phyloP scores from a whole-genome alignment of 2,113 vertebrate species.

The Thomomys bottae region DNA sequence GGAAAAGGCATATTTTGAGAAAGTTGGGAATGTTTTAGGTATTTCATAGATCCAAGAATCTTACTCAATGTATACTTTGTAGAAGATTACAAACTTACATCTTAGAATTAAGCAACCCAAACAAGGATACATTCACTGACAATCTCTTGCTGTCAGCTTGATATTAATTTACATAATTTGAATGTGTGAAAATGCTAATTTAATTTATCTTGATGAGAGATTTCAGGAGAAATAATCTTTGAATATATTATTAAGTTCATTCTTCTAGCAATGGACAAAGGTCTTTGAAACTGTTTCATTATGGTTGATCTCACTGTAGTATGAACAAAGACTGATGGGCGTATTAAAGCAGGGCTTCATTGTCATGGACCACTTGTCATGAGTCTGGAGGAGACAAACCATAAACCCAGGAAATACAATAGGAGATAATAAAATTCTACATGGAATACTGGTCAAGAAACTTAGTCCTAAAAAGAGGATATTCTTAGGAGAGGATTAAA shows the following conservation, averaged over 20 bases:
- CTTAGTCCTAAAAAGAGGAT: conserved; percentile 13
- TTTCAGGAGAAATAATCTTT: conserved; percentile 69
- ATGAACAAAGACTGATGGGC: conserved; percentile 68
- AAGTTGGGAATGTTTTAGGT: conserved; percentile 51
- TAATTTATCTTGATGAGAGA: conserved; percentile 81
- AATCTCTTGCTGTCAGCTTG: conserved; percentile 56
- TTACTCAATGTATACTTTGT: conserved; percentile 65
- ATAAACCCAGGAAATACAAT: conserved; percentile 43
- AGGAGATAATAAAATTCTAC: conserved; percentile 32
- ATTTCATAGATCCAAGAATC: conserved; percentile 54
- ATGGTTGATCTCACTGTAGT: conserved; percentile 76
- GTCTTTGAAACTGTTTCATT: conserved; percentile 78
- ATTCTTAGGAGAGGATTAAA: no score
- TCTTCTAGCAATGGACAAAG: conserved; percentile 76
- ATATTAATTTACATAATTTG: conserved; percentile 76
- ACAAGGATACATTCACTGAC: conserved; percentile 56
- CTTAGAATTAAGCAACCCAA: conserved; percentile 54
- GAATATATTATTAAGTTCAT: conserved; percentile 73
- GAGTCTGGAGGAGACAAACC: conserved; percentile 58
- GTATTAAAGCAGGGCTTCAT: conserved; percentile 75
- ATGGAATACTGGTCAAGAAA: not conserved
- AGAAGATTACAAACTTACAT: conserved; percentile 60
- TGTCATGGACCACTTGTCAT: conserved; percentile 58
- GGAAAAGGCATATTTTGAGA: conserved; percentile 68
- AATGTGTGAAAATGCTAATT: conserved; percentile 82